phyloP scores from a whole-genome alignment of 2,888 invertebrate genomes.

The Priocnemis perturbator region DNA sequence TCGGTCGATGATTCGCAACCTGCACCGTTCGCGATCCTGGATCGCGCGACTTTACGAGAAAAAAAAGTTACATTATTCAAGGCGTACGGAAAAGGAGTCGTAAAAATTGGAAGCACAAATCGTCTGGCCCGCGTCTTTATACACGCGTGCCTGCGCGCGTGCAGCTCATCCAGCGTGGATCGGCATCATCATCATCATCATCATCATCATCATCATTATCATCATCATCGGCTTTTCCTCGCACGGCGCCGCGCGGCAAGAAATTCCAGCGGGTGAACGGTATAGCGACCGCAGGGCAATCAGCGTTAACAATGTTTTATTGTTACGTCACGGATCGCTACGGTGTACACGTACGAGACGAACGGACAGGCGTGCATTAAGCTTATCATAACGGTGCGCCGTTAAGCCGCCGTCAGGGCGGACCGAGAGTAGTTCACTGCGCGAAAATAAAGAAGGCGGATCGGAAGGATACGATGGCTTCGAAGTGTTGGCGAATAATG shows the following conservation, averaged over 20 bases:
- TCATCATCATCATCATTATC: conserved; percentile 54
- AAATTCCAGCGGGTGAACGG: conserved; percentile 65
- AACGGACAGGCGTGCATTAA: conserved; percentile 70
- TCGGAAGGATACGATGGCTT: conserved; percentile 20
- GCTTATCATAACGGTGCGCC: conserved; percentile 72
- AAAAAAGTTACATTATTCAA: conserved; percentile 1
- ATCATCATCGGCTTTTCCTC: conserved; percentile 49
- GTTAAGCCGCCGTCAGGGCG: conserved; percentile 59
- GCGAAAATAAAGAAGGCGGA: conserved; percentile 39
- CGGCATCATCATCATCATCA: conserved; percentile 35
- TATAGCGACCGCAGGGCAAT: conserved; percentile 69
- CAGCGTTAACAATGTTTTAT: conserved; percentile 74
- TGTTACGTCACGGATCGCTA: conserved; percentile 70
- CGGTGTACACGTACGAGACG: conserved; percentile 54
- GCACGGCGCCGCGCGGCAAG: conserved; percentile 42
- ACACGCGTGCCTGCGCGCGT: conserved; percentile 38
- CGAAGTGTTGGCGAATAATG: conserved; percentile 15
- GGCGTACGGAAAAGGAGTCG: not conserved
- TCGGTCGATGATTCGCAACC: too few relatives aligned
- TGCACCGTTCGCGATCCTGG: not conserved
- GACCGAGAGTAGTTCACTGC: conserved; percentile 35
- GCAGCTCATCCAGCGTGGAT: conserved; percentile 41
- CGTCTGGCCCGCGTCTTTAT: conserved; percentile 26
- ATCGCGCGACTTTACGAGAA: not conserved
- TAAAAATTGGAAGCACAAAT: conserved; percentile 18